Evolutionary conservation across 53 echinoderm and acorn worm species (phyloP), one percentile per base, ranked within the genome.

Genomic region (Henricia sp.): DNA sequence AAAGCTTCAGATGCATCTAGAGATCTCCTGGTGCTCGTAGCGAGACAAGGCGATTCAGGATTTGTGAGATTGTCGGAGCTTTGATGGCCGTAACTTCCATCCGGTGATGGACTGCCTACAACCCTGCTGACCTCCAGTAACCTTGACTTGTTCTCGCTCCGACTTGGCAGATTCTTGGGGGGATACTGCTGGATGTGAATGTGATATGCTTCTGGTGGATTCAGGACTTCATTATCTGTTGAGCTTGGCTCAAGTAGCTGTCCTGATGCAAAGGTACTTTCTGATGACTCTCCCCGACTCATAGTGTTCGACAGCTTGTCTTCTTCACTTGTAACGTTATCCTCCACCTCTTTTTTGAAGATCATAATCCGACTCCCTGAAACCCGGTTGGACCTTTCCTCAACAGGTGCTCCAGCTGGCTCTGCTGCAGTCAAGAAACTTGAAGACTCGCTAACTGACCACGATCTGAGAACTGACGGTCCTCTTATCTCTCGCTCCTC

Each of bases 231-330:
- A 36, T 20, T 77, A 28, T 80, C 80, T 12, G 63, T 80, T 11
- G 80, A 80, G 44, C 63, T 80, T 46, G 80, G 80, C 80, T 80
- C 80, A 64, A 63, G 48, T 32, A 63, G 80, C 80, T 80, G 80
- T 34, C 30, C 17, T 62, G 44, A 43, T 2, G 20, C n/a, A n/a
- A n/a, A n/a, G n/a, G 42, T 13, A 64, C n/a, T 80, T 16, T 20
- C 77, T 16, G 77, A 23, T 21, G 40, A 24, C 13, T 41, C 59
- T 1, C 27, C 28, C 21, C 38, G 62, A 30, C 28, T 77, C n/a
- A 39, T 40, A 36, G 24, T 10, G n/a, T n/a, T n/a, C n/a, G n/a
- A n/a, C n/a, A n/a, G n/a, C n/a, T n/a, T n/a, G n/a, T n/a, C n/a
- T n/a, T n/a, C n/a, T n/a, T n/a, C n/a, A n/a, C n/a, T n/a, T n/a